A percentile compares a stretch with the other conserved stretches of the same genome.
These are phyloP conservation scores for Colius striatus DNA, from an alignment of 2,113 vertebrate genomes.

Conservation along the genomic window DNA sequence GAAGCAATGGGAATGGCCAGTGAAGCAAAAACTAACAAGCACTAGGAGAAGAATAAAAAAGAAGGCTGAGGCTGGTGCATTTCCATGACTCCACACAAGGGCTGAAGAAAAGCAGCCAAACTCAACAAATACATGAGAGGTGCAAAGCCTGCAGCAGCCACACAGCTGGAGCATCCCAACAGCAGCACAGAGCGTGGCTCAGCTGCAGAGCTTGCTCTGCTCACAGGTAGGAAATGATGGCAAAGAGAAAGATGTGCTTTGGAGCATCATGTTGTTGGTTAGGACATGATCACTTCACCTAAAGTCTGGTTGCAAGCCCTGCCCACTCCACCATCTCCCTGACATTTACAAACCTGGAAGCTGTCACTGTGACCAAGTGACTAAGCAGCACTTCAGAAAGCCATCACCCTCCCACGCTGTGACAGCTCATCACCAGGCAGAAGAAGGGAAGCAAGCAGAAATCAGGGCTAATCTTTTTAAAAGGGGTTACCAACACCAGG, in stretches of 20 bases:
- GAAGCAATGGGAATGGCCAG: neutral
- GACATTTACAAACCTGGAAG: neutral
- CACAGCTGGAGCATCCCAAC: rapidly evolving
- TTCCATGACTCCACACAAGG: neutral
- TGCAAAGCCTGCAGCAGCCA: neutral
- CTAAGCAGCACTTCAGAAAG: neutral
- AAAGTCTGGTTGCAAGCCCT: neutral
- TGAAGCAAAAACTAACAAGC: neutral
- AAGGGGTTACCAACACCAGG: neutral
- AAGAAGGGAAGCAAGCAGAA: neutral
- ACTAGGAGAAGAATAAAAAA: neutral
- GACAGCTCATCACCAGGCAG: neutral
- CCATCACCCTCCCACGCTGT: neutral
- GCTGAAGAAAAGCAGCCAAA: neutral
- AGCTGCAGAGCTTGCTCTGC: neutral
- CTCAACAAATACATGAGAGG: neutral
- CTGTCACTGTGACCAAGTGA: neutral
- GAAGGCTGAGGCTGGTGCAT: neutral
- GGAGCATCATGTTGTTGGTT: neutral
- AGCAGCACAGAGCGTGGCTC: neutral
- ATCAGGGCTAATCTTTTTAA: neutral
- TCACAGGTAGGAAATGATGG: rapidly evolving
- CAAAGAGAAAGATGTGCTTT: neutral
- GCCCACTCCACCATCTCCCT: neutral
- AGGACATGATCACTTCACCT: neutral